These are phyloP conservation scores for Channa striata DNA, from an alignment of 2,797 vertebrate species.

Conservation along the genomic window DNA sequence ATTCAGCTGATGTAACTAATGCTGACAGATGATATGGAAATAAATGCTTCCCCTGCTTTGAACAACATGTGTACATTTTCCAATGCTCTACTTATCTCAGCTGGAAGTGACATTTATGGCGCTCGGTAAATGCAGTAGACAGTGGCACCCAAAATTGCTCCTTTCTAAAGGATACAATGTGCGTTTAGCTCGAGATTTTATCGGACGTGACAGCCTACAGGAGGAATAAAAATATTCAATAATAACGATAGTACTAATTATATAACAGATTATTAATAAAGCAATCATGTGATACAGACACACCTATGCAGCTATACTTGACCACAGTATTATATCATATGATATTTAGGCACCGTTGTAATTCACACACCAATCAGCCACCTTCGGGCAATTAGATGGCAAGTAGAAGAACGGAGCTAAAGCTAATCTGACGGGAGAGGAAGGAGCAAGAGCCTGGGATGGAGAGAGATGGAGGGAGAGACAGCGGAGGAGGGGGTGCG, in stretches of 20 bases:
- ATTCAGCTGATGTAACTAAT: constrained; percentile 61
- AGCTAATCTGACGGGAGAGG: constrained; percentile 73
- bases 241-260: constrained; percentile 27
- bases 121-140: constrained; percentile 42
- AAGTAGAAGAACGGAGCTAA: constrained; percentile 50
- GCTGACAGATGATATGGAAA: constrained; percentile 62
- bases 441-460: constrained; percentile 33
- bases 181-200: constrained; percentile 51
- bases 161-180: constrained; percentile 34
- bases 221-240: constrained; percentile 45
- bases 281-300: constrained; percentile 49
- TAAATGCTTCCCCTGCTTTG: constrained; percentile 50
- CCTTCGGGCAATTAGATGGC: constrained; percentile 66
- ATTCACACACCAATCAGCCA: constrained; percentile 76
- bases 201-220: constrained; percentile 60
- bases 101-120: constrained; percentile 46
- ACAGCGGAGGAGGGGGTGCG: not conserved
- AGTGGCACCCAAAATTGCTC: constrained; percentile 41
- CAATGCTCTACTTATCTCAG: constrained; percentile 37
- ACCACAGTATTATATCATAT: constrained; percentile 41
- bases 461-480: constrained; percentile 53
- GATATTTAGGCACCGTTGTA: constrained; percentile 60
- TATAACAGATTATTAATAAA: constrained; percentile 51
- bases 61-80: constrained; percentile 49
- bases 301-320: constrained; percentile 49